phyloP scores from a whole-genome alignment of 2,113 vertebrate genomes.

The Felis chaus region DNA sequence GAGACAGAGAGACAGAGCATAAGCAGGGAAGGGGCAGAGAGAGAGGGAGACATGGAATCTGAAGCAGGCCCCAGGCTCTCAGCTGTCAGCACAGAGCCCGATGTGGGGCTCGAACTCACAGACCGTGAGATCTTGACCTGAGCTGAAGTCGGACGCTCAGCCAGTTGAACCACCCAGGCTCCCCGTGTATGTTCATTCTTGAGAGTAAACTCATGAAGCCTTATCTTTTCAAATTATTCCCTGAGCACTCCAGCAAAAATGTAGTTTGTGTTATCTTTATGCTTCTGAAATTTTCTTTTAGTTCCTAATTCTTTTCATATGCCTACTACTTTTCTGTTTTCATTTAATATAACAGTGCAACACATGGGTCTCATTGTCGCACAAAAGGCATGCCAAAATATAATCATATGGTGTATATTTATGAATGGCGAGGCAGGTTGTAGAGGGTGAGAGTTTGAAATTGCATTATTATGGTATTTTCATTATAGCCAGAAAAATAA shows the following conservation, averaged over 20 bases:
- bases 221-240: not conserved
- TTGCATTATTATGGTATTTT: not conserved
- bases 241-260: not conserved
- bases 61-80: too few species aligned
- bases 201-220: not conserved
- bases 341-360: not conserved
- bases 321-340: too few species aligned
- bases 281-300: not conserved
- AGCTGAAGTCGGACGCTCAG: too few species aligned
- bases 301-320: not conserved
- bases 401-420: not conserved
- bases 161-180: too few species aligned
- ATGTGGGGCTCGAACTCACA: too few species aligned
- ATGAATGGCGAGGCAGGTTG: not conserved
- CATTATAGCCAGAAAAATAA: not conserved
- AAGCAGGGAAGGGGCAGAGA: too few species aligned
- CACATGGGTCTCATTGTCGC: not conserved
- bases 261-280: not conserved
- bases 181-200: not conserved
- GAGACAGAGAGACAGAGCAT: too few species aligned
- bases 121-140: too few species aligned
- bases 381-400: not conserved
- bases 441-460: not conserved
- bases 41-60: too few species aligned
- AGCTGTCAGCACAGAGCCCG: too few species aligned